Base-by-base conservation (phyloP, 2,797 vertebrate genomes). In the Rhabdophis nuchalis region DNA sequence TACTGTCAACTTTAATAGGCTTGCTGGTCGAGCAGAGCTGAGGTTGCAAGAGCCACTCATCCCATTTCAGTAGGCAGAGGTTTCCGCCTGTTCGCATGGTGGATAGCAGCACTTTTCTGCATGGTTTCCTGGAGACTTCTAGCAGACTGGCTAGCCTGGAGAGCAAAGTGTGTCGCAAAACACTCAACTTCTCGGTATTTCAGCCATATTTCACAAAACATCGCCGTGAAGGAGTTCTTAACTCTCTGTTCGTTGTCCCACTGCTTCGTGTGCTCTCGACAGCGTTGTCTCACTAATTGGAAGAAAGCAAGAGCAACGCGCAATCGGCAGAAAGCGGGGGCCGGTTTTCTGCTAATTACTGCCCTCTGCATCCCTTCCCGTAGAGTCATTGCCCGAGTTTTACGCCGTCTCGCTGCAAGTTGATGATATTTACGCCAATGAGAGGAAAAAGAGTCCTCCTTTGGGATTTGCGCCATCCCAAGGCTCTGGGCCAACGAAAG, bases 201-300 rank as follows among this genome's bases (percentile, higher is more conserved):
- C 96, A 95, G 96, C 93, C 52, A 94, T 92, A 82, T 95, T 95
- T 94, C 95, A 95, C 94, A 96, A 97, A 96, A 95, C 95, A 96
- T 14, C 88, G 88, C 88, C 93, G n/a, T 94, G 36, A 46, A 41
- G 32, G 18, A 41, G 20, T 18, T 77, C 46, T 82, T 46, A 82
- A 82, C 25, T 12, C 36, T 82, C 36, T 11, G 94, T 95, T 97
- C 96, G 97, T 96, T 91, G 88, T 95, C 95, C 95, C 52, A 96
- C 90, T 85, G 95, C 91, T 89, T 94, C 95, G 93, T 87, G 95
- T 14, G 95, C 92, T 85, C 95, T 60, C 96, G 86, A 95, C 97
- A 95, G 97, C 87, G 93, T 97, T 97, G 98, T 97, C 97, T 98
- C 97, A 96, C 97, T 97, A 97, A 97, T 97, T 98, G 97, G 97